Base-by-base conservation (phyloP, 2,888 invertebrate genomes). In the Glyphotaelius pellucidus region DNA sequence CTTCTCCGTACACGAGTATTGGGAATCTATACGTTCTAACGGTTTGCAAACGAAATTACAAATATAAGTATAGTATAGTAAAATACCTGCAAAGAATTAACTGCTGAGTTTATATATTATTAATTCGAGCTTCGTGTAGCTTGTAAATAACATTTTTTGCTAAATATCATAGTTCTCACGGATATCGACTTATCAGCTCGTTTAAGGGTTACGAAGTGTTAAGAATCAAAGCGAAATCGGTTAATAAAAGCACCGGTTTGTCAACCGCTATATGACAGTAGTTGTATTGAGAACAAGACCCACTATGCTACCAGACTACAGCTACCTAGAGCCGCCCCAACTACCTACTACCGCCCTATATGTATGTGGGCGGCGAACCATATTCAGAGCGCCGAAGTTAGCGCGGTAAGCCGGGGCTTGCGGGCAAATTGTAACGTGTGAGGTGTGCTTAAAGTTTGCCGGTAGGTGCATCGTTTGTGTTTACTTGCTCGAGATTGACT, bases 391-490 rank as follows among this genome's bases (percentile, higher is more conserved):
- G 79, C n/a, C 38, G 80, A 89, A 89, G 80, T 89, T 80, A 80
- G 80, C 80, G 80, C 32, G 80, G 89, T 80, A 80, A 80, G 42
- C 86, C 52, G 86, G 32, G 81, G 47, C 90, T 81, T 90, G 90
- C 81, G 90, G 81, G 47, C 90, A 90, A 90, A 90, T 90, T 90
- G 81, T 90, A 90, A 30, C 90, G 90, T 81, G 47, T 81, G 47
- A 89, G 81, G 81, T 81, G 90, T 42, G 90, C 90, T 90, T 90
- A 81, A 81, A 90, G 81, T 90, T 90, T 31, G 19, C 52, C 42
- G 31, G 52, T 52, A 52, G 42, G 87, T 87, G 87, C 87, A 87
- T 47, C 87, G 87, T 47, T 87, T 87, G 87, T 87, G 47, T 87
- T 87, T 87, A 52, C 87, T 47, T 87, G 31, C 87, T 31, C 52